Conservation (phyloP, 1,140 invertebrate species). For the Solenopsis fugax region DNA sequence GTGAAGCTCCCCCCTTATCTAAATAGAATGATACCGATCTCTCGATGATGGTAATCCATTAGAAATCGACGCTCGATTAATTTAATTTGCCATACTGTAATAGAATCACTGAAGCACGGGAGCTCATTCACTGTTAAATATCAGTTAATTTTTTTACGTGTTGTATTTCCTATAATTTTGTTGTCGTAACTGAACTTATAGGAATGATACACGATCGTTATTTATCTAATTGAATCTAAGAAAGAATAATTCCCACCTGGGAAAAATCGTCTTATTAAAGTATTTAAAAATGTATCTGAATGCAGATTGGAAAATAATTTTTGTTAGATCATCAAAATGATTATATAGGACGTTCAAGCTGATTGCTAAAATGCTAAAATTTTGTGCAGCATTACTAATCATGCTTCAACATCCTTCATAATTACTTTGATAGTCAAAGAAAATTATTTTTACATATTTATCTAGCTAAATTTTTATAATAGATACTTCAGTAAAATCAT, state of each 20-base stretch:
- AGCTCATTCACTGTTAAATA: slow-evolving; percentile 29
- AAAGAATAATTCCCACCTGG: not conserved
- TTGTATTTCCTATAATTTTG: slow-evolving; percentile 4
- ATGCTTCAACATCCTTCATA: too few species aligned
- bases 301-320: too few species aligned
- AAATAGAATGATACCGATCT: slow-evolving; percentile 37
- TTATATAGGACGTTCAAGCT: too few species aligned
- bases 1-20: slow-evolving; percentile 21
- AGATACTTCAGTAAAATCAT: too few species aligned
- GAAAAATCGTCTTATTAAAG: too few species aligned
- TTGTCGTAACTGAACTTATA: slow-evolving; percentile 18
- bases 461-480: too few species aligned
- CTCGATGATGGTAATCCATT: slow-evolving; percentile 12
- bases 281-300: too few species aligned
- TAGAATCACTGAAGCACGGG: slow-evolving; percentile 31
- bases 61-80: slow-evolving; percentile 46
- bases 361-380: too few species aligned
- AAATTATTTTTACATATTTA: too few species aligned
- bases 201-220: slow-evolving; percentile 7
- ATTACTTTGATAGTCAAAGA: too few species aligned
- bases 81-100: slow-evolving; percentile 33
- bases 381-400: too few species aligned
- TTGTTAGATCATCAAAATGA: too few species aligned
- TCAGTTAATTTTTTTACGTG: not conserved
- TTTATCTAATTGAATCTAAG: slow-evolving; percentile 25